A percentile compares a stretch with the other conserved stretches of the same genome.
These are phyloP conservation scores for Hydrophis major DNA, from an alignment of 2,797 vertebrate species.

Conservation along the genomic window DNA sequence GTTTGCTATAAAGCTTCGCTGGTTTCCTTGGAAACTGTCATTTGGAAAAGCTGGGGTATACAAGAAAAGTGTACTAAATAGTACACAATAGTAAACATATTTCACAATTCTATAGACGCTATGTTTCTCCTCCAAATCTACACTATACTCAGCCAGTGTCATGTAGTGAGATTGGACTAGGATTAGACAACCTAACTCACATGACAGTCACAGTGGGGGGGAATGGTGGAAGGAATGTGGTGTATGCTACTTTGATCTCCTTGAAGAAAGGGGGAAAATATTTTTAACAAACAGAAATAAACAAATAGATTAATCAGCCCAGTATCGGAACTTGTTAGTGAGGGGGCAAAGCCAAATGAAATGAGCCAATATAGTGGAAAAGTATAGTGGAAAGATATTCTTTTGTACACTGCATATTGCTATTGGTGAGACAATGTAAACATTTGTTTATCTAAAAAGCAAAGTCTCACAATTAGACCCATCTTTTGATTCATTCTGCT, in stretches of 20 bases:
- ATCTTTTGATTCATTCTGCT: neutral
- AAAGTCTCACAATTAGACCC: neutral
- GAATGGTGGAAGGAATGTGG: neutral
- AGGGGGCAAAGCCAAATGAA: neutral
- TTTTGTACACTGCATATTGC: neutral
- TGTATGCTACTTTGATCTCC: neutral
- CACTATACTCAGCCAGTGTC: neutral
- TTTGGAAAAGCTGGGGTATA: slow-evolving; percentile 5
- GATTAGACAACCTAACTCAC: neutral
- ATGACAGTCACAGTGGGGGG: fast-evolving
- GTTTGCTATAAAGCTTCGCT: neutral
- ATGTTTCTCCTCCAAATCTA: neutral
- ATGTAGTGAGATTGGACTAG: neutral
- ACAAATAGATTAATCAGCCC: neutral
- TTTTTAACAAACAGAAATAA: neutral
- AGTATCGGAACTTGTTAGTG: neutral
- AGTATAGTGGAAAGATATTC: neutral
- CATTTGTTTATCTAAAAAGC: neutral
- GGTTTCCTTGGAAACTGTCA: slow-evolving; percentile 12
- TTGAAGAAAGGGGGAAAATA: neutral
- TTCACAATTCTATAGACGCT: neutral
- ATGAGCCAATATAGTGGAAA: neutral
- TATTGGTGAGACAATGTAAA: neutral
- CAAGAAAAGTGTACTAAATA: neutral
- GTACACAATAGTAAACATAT: neutral